Conservation (phyloP, 1,140 invertebrate genomes). For the Temnothorax longispinosus region DNA sequence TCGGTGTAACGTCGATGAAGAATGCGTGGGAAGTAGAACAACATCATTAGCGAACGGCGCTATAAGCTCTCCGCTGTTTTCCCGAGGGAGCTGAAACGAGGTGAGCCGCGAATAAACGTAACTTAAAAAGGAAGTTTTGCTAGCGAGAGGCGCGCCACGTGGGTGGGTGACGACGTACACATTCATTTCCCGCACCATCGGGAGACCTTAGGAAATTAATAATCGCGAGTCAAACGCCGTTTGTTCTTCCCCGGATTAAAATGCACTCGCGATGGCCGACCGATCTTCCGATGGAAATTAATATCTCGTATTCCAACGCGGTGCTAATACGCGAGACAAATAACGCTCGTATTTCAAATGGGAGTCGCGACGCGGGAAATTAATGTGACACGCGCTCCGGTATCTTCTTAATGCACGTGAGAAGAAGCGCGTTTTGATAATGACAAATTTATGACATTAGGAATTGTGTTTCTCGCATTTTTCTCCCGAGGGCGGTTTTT, state of each 20-base stretch:
- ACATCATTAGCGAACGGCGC: conserved; percentile 48
- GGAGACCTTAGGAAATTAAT: conserved; percentile 42
- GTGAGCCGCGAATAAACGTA: conserved; percentile 59
- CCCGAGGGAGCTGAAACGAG: conserved; percentile 51
- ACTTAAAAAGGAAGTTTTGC: conserved; percentile 57
- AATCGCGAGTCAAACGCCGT: conserved; percentile 35
- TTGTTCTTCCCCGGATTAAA: conserved; percentile 25
- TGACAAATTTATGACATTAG: background rate
- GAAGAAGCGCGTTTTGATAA: background rate
- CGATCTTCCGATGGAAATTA: conserved; percentile 31
- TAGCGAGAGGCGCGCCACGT: conserved; percentile 44
- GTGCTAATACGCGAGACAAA: conserved; percentile 30
- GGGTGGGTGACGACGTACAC: conserved; percentile 31
- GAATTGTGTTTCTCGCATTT: background rate
- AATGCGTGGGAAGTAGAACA: conserved; percentile 53
- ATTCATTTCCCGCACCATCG: conserved; percentile 31
- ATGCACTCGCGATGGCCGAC: conserved; percentile 12
- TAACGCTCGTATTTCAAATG: conserved; percentile 10
- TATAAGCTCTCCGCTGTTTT: conserved; percentile 48
- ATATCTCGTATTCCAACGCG: background rate
- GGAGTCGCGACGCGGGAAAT: background rate
- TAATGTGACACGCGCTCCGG: background rate
- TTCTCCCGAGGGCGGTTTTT: background rate
- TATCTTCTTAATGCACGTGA: background rate
- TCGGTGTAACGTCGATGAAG: conserved; percentile 49